Evolutionary conservation across 1,140 invertebrate genomes (phyloP).

Genomic region (Panagrolaimus sp.): DNA sequence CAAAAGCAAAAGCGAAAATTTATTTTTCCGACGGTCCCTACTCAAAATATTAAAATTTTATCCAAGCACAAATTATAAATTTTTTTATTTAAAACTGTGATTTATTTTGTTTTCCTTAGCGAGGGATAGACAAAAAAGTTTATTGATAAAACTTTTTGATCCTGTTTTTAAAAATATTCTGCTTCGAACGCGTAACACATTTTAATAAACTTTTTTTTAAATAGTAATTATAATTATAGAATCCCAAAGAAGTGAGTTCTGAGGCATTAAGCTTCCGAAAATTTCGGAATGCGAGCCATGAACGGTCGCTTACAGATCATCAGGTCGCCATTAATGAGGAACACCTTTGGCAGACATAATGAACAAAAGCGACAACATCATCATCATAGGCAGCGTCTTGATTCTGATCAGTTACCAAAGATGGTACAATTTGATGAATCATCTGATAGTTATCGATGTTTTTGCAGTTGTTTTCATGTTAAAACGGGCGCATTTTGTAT

Average conservation of each 20-base stretch:
- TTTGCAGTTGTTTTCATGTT: conserved; percentile 56
- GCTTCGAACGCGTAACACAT: too few species aligned
- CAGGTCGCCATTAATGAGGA: conserved; percentile 32
- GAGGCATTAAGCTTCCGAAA: neutral
- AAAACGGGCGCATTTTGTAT: conserved; percentile 50
- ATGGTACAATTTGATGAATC: conserved; percentile 53
- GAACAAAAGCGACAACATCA: conserved; percentile 13
- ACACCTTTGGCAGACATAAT: conserved; percentile 25
- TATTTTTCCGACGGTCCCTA: too few species aligned
- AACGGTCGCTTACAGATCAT: conserved; percentile 34
- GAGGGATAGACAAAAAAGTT: too few species aligned
- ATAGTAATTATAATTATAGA: too few species aligned
- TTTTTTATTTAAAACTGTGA: too few species aligned
- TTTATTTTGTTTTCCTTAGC: too few species aligned
- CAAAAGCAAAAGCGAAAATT: too few species aligned
- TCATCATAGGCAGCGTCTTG: conserved; percentile 16
- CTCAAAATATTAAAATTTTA: too few species aligned
- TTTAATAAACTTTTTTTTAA: too few species aligned
- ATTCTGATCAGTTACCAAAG: conserved; percentile 25
- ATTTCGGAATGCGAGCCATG: conserved; percentile 31
- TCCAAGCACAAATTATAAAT: too few species aligned
- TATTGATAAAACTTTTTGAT: too few species aligned
- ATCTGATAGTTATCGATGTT: conserved; percentile 50
- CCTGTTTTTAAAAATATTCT: too few species aligned
- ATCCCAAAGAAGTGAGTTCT: neutral